Base-by-base conservation (phyloP, 2,113 vertebrate species). In the Syrmaticus mikado region DNA sequence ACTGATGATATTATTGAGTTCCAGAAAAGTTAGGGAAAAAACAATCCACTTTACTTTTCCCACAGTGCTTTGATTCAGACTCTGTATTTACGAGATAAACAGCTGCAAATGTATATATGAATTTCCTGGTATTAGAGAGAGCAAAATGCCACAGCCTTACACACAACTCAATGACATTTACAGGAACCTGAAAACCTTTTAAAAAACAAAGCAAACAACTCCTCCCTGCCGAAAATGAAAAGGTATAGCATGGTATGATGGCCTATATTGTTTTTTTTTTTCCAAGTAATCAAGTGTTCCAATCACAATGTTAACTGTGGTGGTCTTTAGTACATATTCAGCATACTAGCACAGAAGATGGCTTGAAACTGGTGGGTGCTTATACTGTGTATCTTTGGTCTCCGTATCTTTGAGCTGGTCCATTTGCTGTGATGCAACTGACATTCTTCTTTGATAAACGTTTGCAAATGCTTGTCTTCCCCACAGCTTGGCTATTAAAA, bases 101-200 rank as follows among this genome's bases (percentile, higher is more conserved):
- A 82, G 25, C 46, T 71, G 46, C 67, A 87, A 80, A 74, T 79
- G 21, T 28, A 66, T 64, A 50, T 82, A 76, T 87, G 81, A 94
- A 94, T 92, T 95, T 90, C 62, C 84, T 96, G 53, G 27, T 87
- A 82, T 87, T 89, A 90, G 57, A 71, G 76, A 92, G 81, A 95
- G 66, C 80, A 89, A 95, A 95, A 87, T 91, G 78, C n/a, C 89
- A 83, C 67, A 81, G 89, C 78, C 67, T 93, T 85, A 76, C 76
- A 38, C 16, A 73, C 27, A 84, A 83, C 46, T 41, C 43, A 8
- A 30, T 89, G 85, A 92, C 53, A 85, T 79, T 93, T 95, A 84
- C 45, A 53, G 80, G 85, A 86, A 93, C 46, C 27, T 67, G 36
- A 68, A 65, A 87, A 90, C 38, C 57, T 87, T 74, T 76, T 43